Conservation (phyloP, 1,140 invertebrate species). For the Brachionus manjavacas region DNA sequence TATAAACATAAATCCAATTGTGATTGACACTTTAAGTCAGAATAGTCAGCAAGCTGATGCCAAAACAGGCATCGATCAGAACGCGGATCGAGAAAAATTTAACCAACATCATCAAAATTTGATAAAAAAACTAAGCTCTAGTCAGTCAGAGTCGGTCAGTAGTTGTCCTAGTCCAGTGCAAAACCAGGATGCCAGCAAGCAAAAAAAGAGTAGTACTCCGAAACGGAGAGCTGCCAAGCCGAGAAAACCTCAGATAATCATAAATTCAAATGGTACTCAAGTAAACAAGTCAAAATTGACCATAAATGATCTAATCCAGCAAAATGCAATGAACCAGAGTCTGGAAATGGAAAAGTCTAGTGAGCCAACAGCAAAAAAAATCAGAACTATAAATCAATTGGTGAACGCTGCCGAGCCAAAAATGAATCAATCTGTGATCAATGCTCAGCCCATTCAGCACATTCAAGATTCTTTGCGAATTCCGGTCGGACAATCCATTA, state of each 20-base stretch:
- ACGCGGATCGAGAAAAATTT: neutral
- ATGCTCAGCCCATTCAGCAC: neutral
- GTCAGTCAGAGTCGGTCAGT: neutral
- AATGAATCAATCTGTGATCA: neutral
- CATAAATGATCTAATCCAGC: slow-evolving; percentile 22
- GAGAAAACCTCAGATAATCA: neutral
- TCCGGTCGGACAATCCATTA: neutral
- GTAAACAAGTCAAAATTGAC: slow-evolving; percentile 33
- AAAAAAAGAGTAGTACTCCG: neutral
- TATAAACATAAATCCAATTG: slow-evolving; percentile 34
- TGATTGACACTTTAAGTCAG: neutral
- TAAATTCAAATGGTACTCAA: neutral
- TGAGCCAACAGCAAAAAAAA: slow-evolving; percentile 24
- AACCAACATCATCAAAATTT: slow-evolving; percentile 28
- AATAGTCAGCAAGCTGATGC: neutral
- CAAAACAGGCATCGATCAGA: neutral
- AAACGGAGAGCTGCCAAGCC: slow-evolving; percentile 5
- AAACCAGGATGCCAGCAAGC: neutral
- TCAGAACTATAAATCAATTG: slow-evolving; percentile 21
- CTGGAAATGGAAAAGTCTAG: slow-evolving; percentile 18
- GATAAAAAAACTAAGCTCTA: slow-evolving; percentile 5
- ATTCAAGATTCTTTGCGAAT: neutral
- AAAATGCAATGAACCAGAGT: slow-evolving; percentile 4
- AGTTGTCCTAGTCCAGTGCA: neutral
- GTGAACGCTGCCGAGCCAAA: neutral